Percentiles rank a stretch among this genome's conserved stretches.
Conservation (phyloP, 92 coral and sea anemone species). For the Epizoanthus stellaris region DNA sequence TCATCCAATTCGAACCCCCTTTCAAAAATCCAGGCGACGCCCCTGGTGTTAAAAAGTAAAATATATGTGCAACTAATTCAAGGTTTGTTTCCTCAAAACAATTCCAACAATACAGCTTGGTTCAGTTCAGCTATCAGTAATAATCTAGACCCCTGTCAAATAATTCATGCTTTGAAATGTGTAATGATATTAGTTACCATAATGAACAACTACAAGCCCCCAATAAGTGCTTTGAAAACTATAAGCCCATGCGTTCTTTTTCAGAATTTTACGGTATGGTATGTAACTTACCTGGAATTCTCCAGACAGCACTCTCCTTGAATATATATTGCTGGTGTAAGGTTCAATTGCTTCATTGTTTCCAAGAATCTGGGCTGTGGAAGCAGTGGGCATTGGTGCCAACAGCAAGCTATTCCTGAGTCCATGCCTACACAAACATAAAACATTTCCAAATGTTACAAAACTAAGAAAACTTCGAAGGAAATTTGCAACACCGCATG, state of each 20-base stretch:
- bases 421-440: constrained; percentile 68
- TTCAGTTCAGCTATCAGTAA: too few species aligned
- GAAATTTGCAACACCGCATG: too few species aligned
- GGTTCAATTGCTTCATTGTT: constrained; percentile 99
- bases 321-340: constrained; percentile 95
- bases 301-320: constrained; percentile 94
- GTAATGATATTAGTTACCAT: too few species aligned
- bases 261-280: neutral
- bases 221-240: too few species aligned
- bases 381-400: constrained; percentile 99
- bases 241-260: neutral
- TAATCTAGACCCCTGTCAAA: too few species aligned
- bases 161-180: too few species aligned
- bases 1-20: too few species aligned
- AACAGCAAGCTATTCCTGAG: constrained; percentile 93
- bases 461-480: too few species aligned
- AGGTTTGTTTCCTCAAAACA: neutral
- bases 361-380: constrained; percentile 98
- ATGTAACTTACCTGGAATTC: constrained; percentile 85
- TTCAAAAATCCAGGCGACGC: too few species aligned
- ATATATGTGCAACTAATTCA: neutral
- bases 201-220: too few species aligned
- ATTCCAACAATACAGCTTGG: neutral
- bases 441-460: too few species aligned
- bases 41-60: neutral